Evolutionary conservation across 2,113 vertebrate genomes (phyloP), one percentile per base, ranked within the genome.

Genomic region (Heterotis niloticus): DNA sequence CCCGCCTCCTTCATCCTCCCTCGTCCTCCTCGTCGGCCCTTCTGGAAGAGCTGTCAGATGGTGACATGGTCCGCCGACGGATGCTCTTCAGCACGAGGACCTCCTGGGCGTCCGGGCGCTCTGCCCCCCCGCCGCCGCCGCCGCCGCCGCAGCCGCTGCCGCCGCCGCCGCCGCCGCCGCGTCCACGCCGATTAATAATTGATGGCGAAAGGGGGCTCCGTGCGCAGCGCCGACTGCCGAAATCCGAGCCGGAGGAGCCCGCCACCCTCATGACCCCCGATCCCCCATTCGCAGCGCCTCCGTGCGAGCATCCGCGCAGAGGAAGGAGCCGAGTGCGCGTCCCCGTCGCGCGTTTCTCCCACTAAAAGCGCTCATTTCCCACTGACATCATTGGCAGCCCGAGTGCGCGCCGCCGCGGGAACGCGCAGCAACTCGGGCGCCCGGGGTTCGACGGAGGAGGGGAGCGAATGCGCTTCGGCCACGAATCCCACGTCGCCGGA

Each of bases 1-100:
- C 88, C 88, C 92, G 89, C 83, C 92, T 86, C 88, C 94, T 93
- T 94, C 94, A 94, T 95, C 93, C 93, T 88, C 91, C 92, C 87
- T 93, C 89, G 89, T 90, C 92, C 88, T 92, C 92, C 88, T 83
- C 90, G 88, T 91, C 92, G 84, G 90, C 90, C 77, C 91, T 87
- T 86, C 86, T 89, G 86, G 88, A 90, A 88, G 89, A 88, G 66
- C 89, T 83, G 86, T 88, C 88, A 84, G 87, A 81, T 71, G 24
- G 89, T 86, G 90, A 91, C 92, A 92, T 93, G 84, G 85, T 91
- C 85, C 79, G 88, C 87, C 89, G 89, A 84, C 84, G 88, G 85
- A 86, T 88, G 85, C 86, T 85, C 83, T 86, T 89, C 88, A 88
- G 86, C 84, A 89, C 86, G 84, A 87, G 76, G 86, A 84, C 83